phyloP scores from a whole-genome alignment of 2,888 invertebrate species.

The Spatulosminthurus flaviceps region DNA sequence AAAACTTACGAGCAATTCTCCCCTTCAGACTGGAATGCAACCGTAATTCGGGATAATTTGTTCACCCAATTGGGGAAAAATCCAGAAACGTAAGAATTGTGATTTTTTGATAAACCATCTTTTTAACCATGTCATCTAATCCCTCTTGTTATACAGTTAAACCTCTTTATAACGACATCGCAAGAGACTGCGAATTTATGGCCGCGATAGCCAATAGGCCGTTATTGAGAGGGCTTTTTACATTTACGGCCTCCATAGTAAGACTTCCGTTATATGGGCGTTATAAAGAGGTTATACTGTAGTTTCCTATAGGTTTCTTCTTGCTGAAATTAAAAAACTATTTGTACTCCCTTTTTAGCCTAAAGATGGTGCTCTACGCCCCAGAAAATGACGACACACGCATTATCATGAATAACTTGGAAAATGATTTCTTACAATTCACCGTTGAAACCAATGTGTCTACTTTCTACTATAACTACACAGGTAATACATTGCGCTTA shows the following conservation, averaged over 20 bases:
- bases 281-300: too few relatives aligned
- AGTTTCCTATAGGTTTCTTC: too few relatives aligned
- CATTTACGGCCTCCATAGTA: too few relatives aligned
- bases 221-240: too few relatives aligned
- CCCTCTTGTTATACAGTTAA: too few relatives aligned
- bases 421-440: not conserved
- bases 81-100: not conserved
- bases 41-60: conserved; percentile 24
- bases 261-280: too few relatives aligned
- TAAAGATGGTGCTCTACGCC: not conserved
- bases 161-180: too few relatives aligned
- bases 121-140: too few relatives aligned
- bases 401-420: not conserved
- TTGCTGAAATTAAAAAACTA: too few relatives aligned
- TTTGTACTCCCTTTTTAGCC: not conserved
- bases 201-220: too few relatives aligned
- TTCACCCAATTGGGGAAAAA: not conserved
- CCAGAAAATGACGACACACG: not conserved
- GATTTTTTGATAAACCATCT: too few relatives aligned
- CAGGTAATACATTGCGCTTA: not conserved
- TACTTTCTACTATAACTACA: not conserved
- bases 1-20: not conserved
- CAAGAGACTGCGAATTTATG: too few relatives aligned
- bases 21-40: not conserved
- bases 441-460: not conserved